phyloP scores from a whole-genome alignment of 2,113 vertebrate genomes.

The Perognathus longimembris region DNA sequence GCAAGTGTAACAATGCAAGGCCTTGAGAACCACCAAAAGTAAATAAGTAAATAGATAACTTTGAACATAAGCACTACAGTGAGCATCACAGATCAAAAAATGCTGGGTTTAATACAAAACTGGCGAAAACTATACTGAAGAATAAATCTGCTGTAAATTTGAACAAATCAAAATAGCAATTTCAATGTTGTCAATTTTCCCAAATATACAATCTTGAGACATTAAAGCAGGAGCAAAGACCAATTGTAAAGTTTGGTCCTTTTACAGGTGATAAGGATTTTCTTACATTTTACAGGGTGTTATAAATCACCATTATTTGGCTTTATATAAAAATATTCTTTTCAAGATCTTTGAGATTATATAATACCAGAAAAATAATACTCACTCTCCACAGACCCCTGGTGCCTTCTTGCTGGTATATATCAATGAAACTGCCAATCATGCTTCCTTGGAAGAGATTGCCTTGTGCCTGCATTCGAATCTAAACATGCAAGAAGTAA shows the following conservation, averaged over 20 bases:
- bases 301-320: constrained; percentile 33
- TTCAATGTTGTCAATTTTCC: constrained; percentile 27
- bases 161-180: constrained; percentile 22
- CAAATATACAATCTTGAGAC: background rate
- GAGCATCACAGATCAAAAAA: background rate
- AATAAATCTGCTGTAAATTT: constrained; percentile 49
- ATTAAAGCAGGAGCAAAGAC: constrained; percentile 40
- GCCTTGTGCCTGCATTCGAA: constrained; percentile 98
- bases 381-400: constrained; percentile 97
- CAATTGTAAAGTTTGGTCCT: constrained; percentile 1
- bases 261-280: constrained; percentile 27
- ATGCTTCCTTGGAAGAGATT: constrained; percentile 96
- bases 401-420: constrained; percentile 97
- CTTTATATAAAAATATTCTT: constrained; percentile 46
- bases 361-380: constrained; percentile 45
- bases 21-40: no score
- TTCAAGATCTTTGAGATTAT: background rate
- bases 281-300: constrained; percentile 21
- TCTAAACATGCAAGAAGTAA: constrained; percentile 86
- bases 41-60: background rate
- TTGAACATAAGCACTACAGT: constrained; percentile 50
- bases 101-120: constrained; percentile 18
- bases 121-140: constrained; percentile 4
- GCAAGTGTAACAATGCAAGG: no score
- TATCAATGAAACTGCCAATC: constrained; percentile 98